A percentile compares a stretch with the other conserved stretches of the same genome.
These are phyloP conservation scores for Caiman crocodilus DNA, from an alignment of 2,797 vertebrate genomes.

Conservation along the genomic window DNA sequence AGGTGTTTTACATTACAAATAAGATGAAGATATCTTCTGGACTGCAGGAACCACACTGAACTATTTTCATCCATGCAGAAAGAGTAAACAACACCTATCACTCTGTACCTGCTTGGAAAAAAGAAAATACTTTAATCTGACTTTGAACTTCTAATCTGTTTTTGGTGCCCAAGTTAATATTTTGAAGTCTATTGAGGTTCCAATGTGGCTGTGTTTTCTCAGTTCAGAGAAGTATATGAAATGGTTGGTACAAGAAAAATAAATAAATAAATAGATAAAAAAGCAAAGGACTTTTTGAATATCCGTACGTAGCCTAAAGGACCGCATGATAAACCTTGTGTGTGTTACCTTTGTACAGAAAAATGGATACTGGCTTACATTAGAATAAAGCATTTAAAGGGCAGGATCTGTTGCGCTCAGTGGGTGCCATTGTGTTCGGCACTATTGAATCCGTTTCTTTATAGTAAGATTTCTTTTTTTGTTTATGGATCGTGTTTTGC, in stretches of 20 bases:
- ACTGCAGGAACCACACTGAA: background rate
- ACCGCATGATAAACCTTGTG: background rate
- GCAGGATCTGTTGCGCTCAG: background rate
- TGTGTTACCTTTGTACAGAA: background rate
- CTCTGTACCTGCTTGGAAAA: background rate
- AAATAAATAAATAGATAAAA: background rate
- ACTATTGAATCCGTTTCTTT: background rate
- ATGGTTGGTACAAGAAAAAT: rapidly evolving
- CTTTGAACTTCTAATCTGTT: background rate
- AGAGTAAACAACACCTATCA: rapidly evolving
- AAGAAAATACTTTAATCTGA: background rate
- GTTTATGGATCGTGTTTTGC: no score
- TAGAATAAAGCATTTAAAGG: background rate
- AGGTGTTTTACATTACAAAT: rapidly evolving
- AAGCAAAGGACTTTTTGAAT: no score
- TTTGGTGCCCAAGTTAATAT: background rate
- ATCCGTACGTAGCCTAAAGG: no score
- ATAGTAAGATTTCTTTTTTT: background rate
- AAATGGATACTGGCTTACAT: background rate
- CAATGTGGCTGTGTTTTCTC: rapidly evolving
- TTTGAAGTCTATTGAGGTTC: background rate
- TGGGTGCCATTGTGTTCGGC: background rate
- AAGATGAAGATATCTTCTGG: no score
- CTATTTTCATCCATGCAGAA: background rate
- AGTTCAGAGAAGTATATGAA: rapidly evolving